Evolutionary conservation across 1,140 invertebrate genomes (phyloP).

Genomic region (Tetramorium alpestre): DNA sequence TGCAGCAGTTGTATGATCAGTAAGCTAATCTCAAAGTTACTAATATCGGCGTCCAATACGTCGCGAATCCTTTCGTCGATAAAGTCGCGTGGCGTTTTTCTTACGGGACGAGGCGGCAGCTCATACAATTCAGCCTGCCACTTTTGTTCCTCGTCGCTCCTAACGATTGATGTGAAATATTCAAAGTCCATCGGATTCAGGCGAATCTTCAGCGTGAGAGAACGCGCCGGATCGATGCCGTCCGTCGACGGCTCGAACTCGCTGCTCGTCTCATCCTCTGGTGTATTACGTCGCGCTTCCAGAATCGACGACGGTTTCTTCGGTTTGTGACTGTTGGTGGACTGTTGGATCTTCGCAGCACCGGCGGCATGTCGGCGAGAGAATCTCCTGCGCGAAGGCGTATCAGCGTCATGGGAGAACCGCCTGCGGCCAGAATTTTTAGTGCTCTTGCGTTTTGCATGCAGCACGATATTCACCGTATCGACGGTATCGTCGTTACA

Average conservation of each 20-base stretch:
- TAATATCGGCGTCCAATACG: constrained; percentile 86
- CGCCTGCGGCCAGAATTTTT: constrained; percentile 10
- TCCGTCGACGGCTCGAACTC: constrained; percentile 86
- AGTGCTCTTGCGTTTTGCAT: constrained; percentile 64
- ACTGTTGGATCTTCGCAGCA: not conserved
- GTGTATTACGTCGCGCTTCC: constrained; percentile 52
- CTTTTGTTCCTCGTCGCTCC: constrained; percentile 86
- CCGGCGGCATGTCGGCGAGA: constrained; percentile 49
- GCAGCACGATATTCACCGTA: constrained; percentile 77
- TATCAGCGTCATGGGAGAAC: constrained; percentile 49
- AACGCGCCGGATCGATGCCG: constrained; percentile 85
- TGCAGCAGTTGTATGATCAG: constrained; percentile 88
- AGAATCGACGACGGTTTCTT: constrained; percentile 23
- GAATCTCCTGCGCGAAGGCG: not conserved
- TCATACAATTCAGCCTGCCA: constrained; percentile 73
- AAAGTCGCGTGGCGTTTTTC: constrained; percentile 85
- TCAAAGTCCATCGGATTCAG: constrained; percentile 89
- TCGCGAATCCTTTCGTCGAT: constrained; percentile 86
- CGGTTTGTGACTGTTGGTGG: constrained; percentile 54
- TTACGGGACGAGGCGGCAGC: constrained; percentile 74
- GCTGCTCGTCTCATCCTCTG: constrained; percentile 79
- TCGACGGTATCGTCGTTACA: constrained; percentile 80
- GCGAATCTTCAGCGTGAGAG: constrained; percentile 86
- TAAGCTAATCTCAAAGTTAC: constrained; percentile 86
- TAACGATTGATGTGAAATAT: constrained; percentile 87